Percentiles rank a stretch among this genome's conserved stretches.
These are phyloP conservation scores for Drosophila teissieri DNA, from an alignment of 1,140 invertebrate genomes.

Conservation along the genomic window DNA sequence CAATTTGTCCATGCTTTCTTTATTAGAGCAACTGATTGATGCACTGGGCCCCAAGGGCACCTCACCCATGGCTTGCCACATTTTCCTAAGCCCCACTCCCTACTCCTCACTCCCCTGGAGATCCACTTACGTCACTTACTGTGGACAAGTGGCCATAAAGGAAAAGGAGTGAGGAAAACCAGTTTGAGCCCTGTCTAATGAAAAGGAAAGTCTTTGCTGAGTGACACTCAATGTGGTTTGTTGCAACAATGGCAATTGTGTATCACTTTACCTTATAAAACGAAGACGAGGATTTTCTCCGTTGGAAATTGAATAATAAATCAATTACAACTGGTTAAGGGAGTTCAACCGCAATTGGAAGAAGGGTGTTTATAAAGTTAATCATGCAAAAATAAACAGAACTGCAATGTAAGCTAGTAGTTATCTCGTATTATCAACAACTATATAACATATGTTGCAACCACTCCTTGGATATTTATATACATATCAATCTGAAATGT, in stretches of 20 bases:
- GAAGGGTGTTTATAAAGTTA: no score
- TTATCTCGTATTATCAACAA: no score
- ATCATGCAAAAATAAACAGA: no score
- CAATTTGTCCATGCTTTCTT: constrained; percentile 50
- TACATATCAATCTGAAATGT: neutral
- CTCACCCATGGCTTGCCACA: constrained; percentile 11
- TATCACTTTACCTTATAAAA: constrained; percentile 30
- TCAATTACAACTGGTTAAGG: constrained; percentile 3
- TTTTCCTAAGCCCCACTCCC: neutral
- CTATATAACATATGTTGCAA: no score
- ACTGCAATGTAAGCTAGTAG: no score
- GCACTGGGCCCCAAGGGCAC: constrained; percentile 64
- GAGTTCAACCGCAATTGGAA: neutral
- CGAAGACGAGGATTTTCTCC: constrained; percentile 14
- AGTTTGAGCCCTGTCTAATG: constrained; percentile 31
- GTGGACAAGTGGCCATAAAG: constrained; percentile 32
- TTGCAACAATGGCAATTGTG: constrained; percentile 36
- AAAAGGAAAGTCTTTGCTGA: constrained; percentile 71
- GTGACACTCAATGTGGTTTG: constrained; percentile 50
- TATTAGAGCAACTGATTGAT: constrained; percentile 46
- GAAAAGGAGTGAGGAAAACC: constrained; percentile 19
- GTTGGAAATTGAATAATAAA: constrained; percentile 1
- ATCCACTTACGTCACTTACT: constrained; percentile 52
- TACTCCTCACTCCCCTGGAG: no score
- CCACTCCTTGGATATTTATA: no score